A percentile compares a stretch with the other conserved stretches of the same genome.
These are phyloP conservation scores for Zygothrica quintamaculata DNA, from an alignment of 2,888 invertebrate genomes.

Conservation along the genomic window DNA sequence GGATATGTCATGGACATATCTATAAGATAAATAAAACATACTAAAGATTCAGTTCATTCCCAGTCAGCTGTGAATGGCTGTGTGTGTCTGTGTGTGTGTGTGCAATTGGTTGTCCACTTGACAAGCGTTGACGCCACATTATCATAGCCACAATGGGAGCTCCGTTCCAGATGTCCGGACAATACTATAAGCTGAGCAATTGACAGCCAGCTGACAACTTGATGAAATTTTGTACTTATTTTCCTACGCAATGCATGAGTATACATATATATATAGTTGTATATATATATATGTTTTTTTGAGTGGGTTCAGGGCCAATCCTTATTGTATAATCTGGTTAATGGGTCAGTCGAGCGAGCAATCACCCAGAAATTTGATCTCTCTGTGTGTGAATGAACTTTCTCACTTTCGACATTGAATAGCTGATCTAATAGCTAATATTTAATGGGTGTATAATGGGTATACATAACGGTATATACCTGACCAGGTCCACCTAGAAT, in stretches of 20 bases:
- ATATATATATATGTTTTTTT: conserved; percentile 4
- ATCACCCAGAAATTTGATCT: conserved; percentile 1
- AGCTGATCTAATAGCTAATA: too few species aligned
- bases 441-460: not conserved
- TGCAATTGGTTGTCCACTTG: conserved; percentile 53
- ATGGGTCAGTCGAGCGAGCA: conserved; percentile 61
- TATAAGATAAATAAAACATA: conserved; percentile 62
- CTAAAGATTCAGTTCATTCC: not conserved
- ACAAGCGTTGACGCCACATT: conserved; percentile 36
- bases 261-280: too few species aligned
- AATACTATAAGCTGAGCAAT: conserved; percentile 64
- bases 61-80: too few species aligned
- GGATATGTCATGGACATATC: conserved; percentile 75
- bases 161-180: conserved; percentile 37
- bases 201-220: conserved; percentile 53
- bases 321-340: conserved; percentile 57
- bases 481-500: conserved; percentile 90
- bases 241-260: not conserved
- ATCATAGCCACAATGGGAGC: conserved; percentile 54
- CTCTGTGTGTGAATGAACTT: conserved; percentile 50
- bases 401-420: conserved; percentile 10
- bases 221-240: conserved; percentile 28
- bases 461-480: conserved; percentile 85
- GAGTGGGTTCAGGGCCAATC: conserved; percentile 52
- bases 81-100: too few species aligned